Conservation (phyloP, 2,113 vertebrate species). For the Cyanoramphus novaezelandiae region DNA sequence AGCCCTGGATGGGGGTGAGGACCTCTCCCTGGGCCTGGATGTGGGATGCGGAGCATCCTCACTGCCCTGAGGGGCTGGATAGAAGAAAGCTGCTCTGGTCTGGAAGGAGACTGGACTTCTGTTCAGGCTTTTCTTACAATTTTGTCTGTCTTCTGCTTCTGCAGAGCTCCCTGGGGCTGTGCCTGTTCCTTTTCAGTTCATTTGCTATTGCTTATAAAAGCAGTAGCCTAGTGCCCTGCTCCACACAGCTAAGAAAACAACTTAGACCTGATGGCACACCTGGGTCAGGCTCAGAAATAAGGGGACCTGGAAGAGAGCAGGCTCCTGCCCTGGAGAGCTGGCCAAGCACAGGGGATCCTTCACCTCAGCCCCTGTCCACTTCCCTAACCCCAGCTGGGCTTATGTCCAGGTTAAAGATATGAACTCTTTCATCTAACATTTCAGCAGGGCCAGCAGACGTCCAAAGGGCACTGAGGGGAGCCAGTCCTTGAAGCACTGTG, state of each 20-base stretch:
- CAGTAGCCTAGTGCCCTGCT: neutral
- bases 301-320: neutral
- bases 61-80: neutral
- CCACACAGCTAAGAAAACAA: neutral
- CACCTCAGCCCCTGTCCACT: accelerated
- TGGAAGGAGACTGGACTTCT: neutral
- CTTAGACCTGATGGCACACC: neutral
- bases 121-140: neutral
- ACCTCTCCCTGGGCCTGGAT: neutral
- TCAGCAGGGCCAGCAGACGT: neutral
- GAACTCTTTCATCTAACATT: neutral
- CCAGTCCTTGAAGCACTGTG: neutral
- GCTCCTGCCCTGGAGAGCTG: neutral
- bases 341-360: neutral
- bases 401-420: neutral
- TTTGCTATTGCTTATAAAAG: neutral
- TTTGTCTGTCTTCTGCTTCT: neutral
- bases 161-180: neutral
- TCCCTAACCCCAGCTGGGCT: neutral
- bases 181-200: neutral
- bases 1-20: neutral
- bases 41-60: neutral
- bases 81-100: neutral
- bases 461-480: neutral
- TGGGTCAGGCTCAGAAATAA: neutral